Evolutionary conservation across 2,888 invertebrate genomes (phyloP).

Genomic region (Piscicola geometra): DNA sequence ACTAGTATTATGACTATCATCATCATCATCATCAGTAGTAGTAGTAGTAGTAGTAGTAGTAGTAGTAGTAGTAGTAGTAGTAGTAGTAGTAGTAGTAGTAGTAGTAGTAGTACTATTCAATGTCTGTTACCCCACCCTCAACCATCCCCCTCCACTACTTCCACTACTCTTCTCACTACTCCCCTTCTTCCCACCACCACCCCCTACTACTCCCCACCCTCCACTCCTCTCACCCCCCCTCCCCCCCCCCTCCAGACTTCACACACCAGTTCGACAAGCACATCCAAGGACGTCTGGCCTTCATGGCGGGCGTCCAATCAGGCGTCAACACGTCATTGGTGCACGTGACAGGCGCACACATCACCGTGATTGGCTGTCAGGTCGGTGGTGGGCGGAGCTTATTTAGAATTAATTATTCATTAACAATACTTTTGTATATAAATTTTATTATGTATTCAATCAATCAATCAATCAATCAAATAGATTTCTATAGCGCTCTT

Average conservation of each 20-base stretch:
- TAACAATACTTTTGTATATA: too few relatives aligned
- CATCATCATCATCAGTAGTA: slow-evolving; percentile 25
- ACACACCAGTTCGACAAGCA: slow-evolving; percentile 81
- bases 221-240: too few relatives aligned
- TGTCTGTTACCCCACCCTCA: too few relatives aligned
- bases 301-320: slow-evolving; percentile 66
- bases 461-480: too few relatives aligned
- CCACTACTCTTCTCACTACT: too few relatives aligned
- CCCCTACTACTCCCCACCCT: too few relatives aligned
- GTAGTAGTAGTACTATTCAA: slow-evolving; percentile 10
- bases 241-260: too few relatives aligned
- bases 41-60: slow-evolving; percentile 26
- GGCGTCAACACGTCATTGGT: slow-evolving; percentile 77
- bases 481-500: too few relatives aligned
- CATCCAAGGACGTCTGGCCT: slow-evolving; percentile 80
- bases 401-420: too few relatives aligned
- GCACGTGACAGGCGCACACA: slow-evolving; percentile 68
- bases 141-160: too few relatives aligned
- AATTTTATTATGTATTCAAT: too few relatives aligned
- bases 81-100: slow-evolving; percentile 15
- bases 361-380: slow-evolving; percentile 62
- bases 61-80: background rate
- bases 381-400: slow-evolving; percentile 8
- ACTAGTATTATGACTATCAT: background rate
- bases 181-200: too few relatives aligned